These are phyloP conservation scores for Paguma larvata DNA, from an alignment of 2,797 vertebrate species.

Conservation along the genomic window DNA sequence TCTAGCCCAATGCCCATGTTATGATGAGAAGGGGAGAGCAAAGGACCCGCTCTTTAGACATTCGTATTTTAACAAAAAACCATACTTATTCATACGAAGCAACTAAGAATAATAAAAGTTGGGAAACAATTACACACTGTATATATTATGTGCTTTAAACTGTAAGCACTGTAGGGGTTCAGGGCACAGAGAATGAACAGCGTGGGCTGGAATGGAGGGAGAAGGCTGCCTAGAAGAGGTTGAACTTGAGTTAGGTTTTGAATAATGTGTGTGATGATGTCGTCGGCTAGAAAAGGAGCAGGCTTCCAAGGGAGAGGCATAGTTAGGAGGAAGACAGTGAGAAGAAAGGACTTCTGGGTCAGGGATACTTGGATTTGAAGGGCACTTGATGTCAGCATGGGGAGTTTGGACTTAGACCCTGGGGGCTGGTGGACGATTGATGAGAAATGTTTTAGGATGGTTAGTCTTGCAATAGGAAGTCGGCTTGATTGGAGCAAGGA, in stretches of 20 bases:
- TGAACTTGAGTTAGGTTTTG: conserved; percentile 49
- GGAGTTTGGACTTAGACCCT: conserved; percentile 7
- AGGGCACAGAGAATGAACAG: not conserved
- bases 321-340: not conserved
- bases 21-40: conserved; percentile 3
- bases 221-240: conserved; percentile 26
- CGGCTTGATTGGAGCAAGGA: not conserved
- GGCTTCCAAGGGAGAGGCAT: not conserved
- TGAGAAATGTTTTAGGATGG: not conserved
- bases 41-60: conserved; percentile 61
- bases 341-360: not conserved
- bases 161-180: conserved; percentile 6
- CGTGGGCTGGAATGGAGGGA: not conserved
- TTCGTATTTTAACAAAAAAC: conserved; percentile 57
- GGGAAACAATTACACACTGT: conserved; percentile 56
- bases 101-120: conserved; percentile 63
- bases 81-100: conserved; percentile 29
- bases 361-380: not conserved
- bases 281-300: conserved; percentile 47
- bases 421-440: not conserved
- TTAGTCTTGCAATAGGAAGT: not conserved
- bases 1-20: not conserved
- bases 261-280: conserved; percentile 45
- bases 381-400: not conserved
- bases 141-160: conserved; percentile 57